These are phyloP conservation scores for Propithecus deckenii DNA, from an alignment of 2,797 vertebrate genomes.

Conservation along the genomic window DNA sequence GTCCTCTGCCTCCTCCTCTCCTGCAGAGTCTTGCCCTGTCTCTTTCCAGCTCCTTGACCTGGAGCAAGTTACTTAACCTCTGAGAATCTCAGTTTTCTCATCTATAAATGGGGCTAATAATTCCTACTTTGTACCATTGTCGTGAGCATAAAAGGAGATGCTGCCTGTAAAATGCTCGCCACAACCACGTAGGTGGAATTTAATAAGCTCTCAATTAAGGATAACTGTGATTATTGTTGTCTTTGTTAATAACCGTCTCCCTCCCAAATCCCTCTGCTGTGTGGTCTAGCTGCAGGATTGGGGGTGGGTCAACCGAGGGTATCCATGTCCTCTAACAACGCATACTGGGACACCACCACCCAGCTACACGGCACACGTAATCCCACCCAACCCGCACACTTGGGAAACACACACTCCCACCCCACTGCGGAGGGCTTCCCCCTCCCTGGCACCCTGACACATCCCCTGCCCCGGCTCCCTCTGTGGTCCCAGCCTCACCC, in stretches of 20 bases:
- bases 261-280: conserved; percentile 36
- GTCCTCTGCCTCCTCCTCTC: not conserved
- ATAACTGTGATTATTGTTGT: conserved; percentile 75
- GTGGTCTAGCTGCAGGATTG: conserved; percentile 25
- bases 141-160: conserved; percentile 53
- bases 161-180: conserved; percentile 60
- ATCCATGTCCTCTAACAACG: not conserved
- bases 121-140: conserved; percentile 27
- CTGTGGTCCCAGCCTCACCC: not conserved
- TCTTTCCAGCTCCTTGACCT: conserved; percentile 31
- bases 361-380: not conserved
- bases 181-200: conserved; percentile 59
- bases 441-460: too few relatives aligned
- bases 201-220: conserved; percentile 72
- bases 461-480: not conserved
- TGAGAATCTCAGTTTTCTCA: conserved; percentile 57
- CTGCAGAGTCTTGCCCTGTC: not conserved
- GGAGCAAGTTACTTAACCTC: not conserved
- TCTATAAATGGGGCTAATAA: conserved; percentile 56
- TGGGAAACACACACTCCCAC: not conserved
- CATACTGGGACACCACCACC: not conserved
- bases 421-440: not conserved
- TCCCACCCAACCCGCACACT: not conserved
- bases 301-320: not conserved
- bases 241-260: conserved; percentile 67